Percentiles rank a stretch among this genome's conserved stretches.
Evolutionary conservation across 1,140 invertebrate species (phyloP).

Genomic region (Drosophila erecta): DNA sequence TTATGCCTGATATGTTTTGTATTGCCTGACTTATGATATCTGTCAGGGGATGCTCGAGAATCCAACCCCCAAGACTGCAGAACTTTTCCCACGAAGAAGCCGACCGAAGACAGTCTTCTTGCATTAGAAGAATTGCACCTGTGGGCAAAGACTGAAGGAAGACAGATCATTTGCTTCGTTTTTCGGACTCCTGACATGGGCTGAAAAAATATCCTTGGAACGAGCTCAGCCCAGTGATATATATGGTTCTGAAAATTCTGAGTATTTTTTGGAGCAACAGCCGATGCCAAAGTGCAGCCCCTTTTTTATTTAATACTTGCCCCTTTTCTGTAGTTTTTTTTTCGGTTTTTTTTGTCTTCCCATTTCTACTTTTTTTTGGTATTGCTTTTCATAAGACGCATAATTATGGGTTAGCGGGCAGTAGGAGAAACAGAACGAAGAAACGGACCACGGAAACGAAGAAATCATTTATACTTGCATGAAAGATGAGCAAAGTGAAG

Average conservation of each 20-base stretch:
- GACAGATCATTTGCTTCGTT: conserved; percentile 31
- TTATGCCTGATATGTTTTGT: no score
- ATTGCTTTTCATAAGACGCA: conserved; percentile 65
- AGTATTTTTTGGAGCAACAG: conserved; percentile 60
- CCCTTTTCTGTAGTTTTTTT: conserved; percentile 7
- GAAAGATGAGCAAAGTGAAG: conserved; percentile 64
- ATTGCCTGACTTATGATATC: background rate
- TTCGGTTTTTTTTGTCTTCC: background rate
- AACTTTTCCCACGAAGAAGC: conserved; percentile 14
- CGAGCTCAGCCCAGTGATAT: conserved; percentile 36
- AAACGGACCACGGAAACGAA: conserved; percentile 18
- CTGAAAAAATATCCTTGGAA: conserved; percentile 35
- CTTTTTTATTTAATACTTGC: conserved; percentile 51
- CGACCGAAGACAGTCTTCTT: conserved; percentile 5
- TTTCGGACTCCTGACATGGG: conserved; percentile 14
- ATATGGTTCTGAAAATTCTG: conserved; percentile 60
- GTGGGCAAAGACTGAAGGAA: conserved; percentile 11
- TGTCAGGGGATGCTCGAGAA: background rate
- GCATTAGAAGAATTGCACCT: conserved; percentile 46
- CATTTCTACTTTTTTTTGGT: conserved; percentile 1
- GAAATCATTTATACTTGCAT: conserved; percentile 66
- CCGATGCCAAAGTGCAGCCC: conserved; percentile 44
- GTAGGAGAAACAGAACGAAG: conserved; percentile 18
- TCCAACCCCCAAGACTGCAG: background rate
- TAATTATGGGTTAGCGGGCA: conserved; percentile 68